Base-by-base conservation (phyloP, 1,140 invertebrate species). In the Tyrophagus putrescentiae region DNA sequence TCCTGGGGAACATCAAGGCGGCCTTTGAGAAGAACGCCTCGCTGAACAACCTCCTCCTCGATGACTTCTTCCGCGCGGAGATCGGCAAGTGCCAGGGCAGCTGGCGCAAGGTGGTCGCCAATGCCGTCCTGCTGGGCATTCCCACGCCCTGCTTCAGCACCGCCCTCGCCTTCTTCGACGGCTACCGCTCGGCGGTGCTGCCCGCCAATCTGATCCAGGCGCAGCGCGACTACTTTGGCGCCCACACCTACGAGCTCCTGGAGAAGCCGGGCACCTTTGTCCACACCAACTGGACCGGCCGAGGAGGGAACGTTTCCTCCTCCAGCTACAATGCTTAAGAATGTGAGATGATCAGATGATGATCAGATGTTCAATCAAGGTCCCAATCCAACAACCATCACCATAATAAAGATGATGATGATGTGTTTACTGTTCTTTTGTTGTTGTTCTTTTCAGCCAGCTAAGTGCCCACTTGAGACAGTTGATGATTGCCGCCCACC, bases 251-350 rank as follows among this genome's bases (percentile, higher is more conserved):
- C 68, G 94, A 98, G 72, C 72, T 96, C 42, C 70, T 93, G 3
- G 77, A 75, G 7, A 75, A 84, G 59, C 93, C 95, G 45, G 93
- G 93, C 25, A 82, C 81, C 64, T 97, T 86, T 73, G 77, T 92
- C 1, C 95, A 99, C 70, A 98, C 94, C 42, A 98, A 99, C 72
- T 99, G 95, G 95, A 99, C 95, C 9, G 95, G 95, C 16, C 85
- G 87, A 65, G 95, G 95, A 39, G 95, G 95, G 61, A 88, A 88
- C 68, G 90, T 97, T 0, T 94, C 93, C 0, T 90, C 93, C 9
- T 85, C 89, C 39, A 94, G 92, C 1, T 98, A 98, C 69, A 81
- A 87, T 70, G 92, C 84, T 61, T 96, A 81, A 79, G 60, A 54
- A 7, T 21, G 28, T 53, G 28, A 13, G 41, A 23, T 32, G 13